phyloP scores from a whole-genome alignment of 1,140 invertebrate genomes.

The Dreissena polymorpha region DNA sequence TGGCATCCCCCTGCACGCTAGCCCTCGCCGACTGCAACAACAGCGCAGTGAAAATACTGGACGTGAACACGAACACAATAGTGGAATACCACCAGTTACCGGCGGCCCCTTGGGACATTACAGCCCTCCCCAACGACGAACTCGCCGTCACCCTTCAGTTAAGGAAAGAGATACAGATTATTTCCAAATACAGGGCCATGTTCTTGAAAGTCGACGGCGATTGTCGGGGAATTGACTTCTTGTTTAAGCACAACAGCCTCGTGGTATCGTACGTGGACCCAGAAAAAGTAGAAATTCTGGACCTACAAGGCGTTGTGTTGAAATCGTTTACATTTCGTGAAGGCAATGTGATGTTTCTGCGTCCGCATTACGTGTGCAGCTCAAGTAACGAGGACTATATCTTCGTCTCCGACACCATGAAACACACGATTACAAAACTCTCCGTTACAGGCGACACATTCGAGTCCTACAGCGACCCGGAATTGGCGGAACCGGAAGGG shows the following conservation, averaged over 20 bases:
- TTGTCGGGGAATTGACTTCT: not conserved
- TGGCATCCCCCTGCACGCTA: not conserved
- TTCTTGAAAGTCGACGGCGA: not conserved
- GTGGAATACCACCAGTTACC: not conserved
- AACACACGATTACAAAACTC: not conserved
- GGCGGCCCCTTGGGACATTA: not conserved
- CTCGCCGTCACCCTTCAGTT: not conserved
- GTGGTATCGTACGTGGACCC: not conserved
- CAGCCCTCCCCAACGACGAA: not conserved
- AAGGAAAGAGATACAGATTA: not conserved
- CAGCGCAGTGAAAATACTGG: slow-evolving; percentile 1
- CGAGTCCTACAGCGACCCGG: not conserved
- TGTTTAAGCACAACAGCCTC: not conserved
- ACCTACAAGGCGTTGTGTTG: not conserved
- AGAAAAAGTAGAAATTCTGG: not conserved
- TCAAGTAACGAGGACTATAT: not conserved
- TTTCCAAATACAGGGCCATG: not conserved
- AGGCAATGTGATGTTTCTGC: not conserved
- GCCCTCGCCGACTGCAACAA: not conserved
- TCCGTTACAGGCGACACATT: not conserved
- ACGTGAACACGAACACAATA: not conserved
- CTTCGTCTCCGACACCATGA: not conserved
- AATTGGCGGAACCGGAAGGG: not conserved
- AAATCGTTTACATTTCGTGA: not conserved
- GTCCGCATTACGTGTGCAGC: not conserved